phyloP scores from a whole-genome alignment of 2,113 vertebrate genomes.

The zebrafish (Danio rerio) region DNA sequence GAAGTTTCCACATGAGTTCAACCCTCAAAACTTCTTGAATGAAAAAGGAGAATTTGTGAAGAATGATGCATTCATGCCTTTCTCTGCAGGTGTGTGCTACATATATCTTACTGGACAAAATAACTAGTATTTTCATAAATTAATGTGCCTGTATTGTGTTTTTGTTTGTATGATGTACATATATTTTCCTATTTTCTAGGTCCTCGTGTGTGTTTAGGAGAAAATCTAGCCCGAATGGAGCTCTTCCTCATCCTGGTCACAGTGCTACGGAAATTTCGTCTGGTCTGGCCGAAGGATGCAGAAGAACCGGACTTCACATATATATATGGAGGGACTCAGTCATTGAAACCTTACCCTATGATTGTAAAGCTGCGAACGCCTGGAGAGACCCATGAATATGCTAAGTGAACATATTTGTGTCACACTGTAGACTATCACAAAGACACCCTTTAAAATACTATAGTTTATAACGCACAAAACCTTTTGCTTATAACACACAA shows the following conservation, averaged over 20 bases:
- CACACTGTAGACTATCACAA: no score
- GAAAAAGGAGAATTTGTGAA: conserved; percentile 72
- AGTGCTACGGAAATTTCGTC: background rate
- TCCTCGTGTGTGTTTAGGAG: conserved; percentile 24
- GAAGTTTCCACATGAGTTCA: conserved; percentile 76
- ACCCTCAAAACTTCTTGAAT: conserved; percentile 78
- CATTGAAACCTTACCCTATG: background rate
- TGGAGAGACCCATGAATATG: no score
- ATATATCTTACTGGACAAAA: no score
- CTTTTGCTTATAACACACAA: no score
- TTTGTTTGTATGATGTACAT: background rate
- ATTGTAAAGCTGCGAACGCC: no score
- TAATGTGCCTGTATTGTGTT: no score
- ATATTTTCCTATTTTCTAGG: background rate
- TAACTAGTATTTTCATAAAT: no score
- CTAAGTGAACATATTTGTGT: no score
- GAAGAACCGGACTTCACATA: background rate
- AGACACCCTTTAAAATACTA: no score
- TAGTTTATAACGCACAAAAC: no score
- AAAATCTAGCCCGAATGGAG: conserved; percentile 25
- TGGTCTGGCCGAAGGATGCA: conserved; percentile 9
- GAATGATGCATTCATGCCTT: conserved; percentile 51
- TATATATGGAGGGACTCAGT: conserved; percentile 1
- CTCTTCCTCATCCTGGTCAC: conserved; percentile 28
- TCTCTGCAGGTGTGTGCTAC: conserved; percentile 72